Evolutionary conservation across 1,140 invertebrate genomes (phyloP).

Genomic region (Trichonephila clavipes): DNA sequence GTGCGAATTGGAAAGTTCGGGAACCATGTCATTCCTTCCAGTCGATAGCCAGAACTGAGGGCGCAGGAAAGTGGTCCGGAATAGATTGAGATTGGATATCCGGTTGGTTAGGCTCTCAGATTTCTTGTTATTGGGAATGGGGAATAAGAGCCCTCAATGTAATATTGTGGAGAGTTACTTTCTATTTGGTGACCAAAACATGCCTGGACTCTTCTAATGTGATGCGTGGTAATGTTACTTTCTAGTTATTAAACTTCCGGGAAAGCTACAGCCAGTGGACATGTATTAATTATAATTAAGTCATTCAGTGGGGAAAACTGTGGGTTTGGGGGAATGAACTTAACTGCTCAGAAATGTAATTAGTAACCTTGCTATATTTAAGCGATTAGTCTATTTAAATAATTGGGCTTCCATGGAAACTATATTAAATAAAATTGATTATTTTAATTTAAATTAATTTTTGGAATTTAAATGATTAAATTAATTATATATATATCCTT

Average conservation of each 20-base stretch:
- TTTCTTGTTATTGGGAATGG: neutral
- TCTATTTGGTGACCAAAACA: neutral
- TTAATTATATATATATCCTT: no score
- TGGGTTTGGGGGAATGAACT: neutral
- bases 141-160: neutral
- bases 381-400: no score
- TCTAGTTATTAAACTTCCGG: neutral
- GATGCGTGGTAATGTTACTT: neutral
- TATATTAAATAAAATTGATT: no score
- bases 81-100: constrained; percentile 35
- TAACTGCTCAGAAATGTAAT: neutral
- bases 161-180: constrained; percentile 20
- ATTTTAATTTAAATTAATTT: no score
- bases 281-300: neutral
- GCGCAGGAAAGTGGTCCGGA: neutral
- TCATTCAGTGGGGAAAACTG: neutral
- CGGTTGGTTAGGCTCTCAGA: constrained; percentile 10
- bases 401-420: no score
- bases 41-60: neutral
- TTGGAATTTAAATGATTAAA: no score
- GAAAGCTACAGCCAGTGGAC: neutral
- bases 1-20: constrained; percentile 14
- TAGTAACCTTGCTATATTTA: no score
- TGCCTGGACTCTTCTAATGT: neutral
- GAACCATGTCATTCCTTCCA: constrained; percentile 16